phyloP scores from a whole-genome alignment of 2,888 invertebrate genomes.

The Polylopha cassiicola region DNA sequence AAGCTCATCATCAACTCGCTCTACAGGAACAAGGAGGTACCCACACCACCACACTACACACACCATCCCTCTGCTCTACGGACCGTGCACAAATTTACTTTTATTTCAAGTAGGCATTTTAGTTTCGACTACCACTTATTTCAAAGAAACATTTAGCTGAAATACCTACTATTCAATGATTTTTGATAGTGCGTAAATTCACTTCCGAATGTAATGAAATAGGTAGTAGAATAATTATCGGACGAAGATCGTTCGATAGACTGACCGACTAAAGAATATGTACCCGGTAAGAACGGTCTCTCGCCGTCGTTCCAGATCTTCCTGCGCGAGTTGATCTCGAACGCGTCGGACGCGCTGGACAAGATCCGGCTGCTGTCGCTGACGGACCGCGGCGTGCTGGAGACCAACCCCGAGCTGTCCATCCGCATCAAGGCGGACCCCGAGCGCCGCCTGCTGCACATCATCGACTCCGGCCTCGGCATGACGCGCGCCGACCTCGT shows the following conservation, averaged over 20 bases:
- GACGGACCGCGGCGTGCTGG: slow-evolving; percentile 89
- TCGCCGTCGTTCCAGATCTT: slow-evolving; percentile 83
- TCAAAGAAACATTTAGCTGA: too few relatives aligned
- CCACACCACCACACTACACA: slow-evolving; percentile 21
- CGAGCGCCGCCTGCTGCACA: slow-evolving; percentile 92
- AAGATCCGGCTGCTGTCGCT: slow-evolving; percentile 96
- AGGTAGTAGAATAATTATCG: too few relatives aligned
- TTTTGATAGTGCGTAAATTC: too few relatives aligned
- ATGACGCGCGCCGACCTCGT: slow-evolving; percentile 97
- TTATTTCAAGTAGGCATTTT: too few relatives aligned
- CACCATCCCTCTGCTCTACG: too few relatives aligned
- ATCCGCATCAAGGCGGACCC: slow-evolving; percentile 96
- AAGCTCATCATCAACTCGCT: slow-evolving; percentile 99
- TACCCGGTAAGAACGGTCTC: not conserved
- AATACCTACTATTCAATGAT: too few relatives aligned
- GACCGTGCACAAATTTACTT: too few relatives aligned
- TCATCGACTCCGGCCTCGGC: slow-evolving; percentile 97
- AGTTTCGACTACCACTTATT: too few relatives aligned
- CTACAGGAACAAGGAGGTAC: slow-evolving; percentile 97
- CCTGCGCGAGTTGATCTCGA: slow-evolving; percentile 98
- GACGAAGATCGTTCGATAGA: not conserved
- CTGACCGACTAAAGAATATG: not conserved
- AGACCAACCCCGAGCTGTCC: slow-evolving; percentile 87
- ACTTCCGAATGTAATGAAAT: too few relatives aligned
- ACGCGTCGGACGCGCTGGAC: slow-evolving; percentile 99